A percentile compares a stretch with the other conserved stretches of the same genome.
Conservation (phyloP, 2,797 vertebrate genomes). For the Menidia menidia region DNA sequence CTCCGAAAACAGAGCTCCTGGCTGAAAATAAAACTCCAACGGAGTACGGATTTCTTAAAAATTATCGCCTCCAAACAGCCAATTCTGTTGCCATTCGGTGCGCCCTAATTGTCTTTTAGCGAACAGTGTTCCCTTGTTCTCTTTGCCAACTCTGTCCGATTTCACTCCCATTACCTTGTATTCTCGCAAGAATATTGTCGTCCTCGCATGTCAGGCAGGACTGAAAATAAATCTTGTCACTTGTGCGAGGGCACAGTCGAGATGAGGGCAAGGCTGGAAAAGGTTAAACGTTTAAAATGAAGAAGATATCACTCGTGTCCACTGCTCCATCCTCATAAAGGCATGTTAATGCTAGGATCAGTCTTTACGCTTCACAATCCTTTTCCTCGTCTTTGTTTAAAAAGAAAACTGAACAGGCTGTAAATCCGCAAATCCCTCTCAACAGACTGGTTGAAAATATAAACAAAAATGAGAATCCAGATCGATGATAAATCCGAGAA, state of each 20-base stretch:
- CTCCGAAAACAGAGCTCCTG: constrained; percentile 19
- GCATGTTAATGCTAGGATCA: constrained; percentile 65
- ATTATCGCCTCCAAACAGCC: constrained; percentile 51
- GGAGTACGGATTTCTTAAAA: constrained; percentile 28
- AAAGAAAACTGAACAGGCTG: constrained; percentile 16
- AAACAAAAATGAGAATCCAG: constrained; percentile 25
- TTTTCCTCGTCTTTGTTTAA: constrained; percentile 12
- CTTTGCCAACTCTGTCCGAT: constrained; percentile 55
- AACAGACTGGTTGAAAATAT: constrained; percentile 18
- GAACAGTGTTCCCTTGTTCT: constrained; percentile 79
- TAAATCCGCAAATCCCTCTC: constrained; percentile 63
- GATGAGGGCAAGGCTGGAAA: constrained; percentile 20
- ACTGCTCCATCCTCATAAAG: constrained; percentile 76
- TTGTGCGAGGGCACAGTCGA: constrained; percentile 15
- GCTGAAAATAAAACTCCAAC: constrained; percentile 55
- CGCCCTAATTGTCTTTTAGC: constrained; percentile 68
- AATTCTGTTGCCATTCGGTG: constrained; percentile 62
- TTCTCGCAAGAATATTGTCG: constrained; percentile 41
- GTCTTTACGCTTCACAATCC: constrained; percentile 52
- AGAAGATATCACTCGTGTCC: constrained; percentile 62
- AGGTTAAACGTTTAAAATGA: constrained; percentile 51
- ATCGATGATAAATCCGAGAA: constrained; percentile 47
- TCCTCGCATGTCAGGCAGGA: constrained; percentile 37
- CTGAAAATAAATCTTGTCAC: background rate
- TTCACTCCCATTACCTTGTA: constrained; percentile 78